phyloP scores from a whole-genome alignment of 2,888 invertebrate genomes.

The Synanthedon vespiformis region DNA sequence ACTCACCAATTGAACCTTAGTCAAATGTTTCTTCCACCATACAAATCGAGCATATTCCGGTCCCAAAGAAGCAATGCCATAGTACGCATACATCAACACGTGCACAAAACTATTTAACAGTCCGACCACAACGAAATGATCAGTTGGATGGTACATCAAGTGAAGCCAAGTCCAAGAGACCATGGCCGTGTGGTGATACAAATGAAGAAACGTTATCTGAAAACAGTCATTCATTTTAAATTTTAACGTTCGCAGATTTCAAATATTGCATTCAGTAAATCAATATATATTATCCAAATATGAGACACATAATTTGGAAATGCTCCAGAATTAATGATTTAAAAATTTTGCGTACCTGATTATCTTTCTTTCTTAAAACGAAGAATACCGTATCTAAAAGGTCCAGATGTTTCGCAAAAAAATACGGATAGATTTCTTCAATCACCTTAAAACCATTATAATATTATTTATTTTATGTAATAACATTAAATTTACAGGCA shows the following conservation, averaged over 20 bases:
- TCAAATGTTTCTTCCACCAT: slow-evolving; percentile 92
- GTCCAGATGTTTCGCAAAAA: slow-evolving; percentile 82
- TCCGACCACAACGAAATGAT: slow-evolving; percentile 81
- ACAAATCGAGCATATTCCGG: slow-evolving; percentile 79
- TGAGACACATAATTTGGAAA: no score
- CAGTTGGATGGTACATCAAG: slow-evolving; percentile 79
- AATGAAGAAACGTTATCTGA: slow-evolving; percentile 83
- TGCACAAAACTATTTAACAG: slow-evolving; percentile 83
- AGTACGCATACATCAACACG: slow-evolving; percentile 86
- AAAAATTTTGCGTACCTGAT: slow-evolving; percentile 57
- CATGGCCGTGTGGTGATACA: slow-evolving; percentile 87
- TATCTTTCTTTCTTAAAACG: slow-evolving; percentile 81
- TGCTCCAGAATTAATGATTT: not conserved
- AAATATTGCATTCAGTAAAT: no score
- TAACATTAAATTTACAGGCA: no score
- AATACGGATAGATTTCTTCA: slow-evolving; percentile 74
- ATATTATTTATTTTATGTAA: no score
- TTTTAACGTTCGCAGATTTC: no score
- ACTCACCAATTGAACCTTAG: slow-evolving; percentile 81
- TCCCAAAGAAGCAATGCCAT: slow-evolving; percentile 80
- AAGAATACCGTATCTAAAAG: slow-evolving; percentile 88
- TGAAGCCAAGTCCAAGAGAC: slow-evolving; percentile 85
- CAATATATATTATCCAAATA: no score
- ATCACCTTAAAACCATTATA: slow-evolving; percentile 32
- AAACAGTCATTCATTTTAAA: not conserved